Evolutionary conservation across 2,113 vertebrate genomes (phyloP).

Genomic region (Cichladusa arquata): DNA sequence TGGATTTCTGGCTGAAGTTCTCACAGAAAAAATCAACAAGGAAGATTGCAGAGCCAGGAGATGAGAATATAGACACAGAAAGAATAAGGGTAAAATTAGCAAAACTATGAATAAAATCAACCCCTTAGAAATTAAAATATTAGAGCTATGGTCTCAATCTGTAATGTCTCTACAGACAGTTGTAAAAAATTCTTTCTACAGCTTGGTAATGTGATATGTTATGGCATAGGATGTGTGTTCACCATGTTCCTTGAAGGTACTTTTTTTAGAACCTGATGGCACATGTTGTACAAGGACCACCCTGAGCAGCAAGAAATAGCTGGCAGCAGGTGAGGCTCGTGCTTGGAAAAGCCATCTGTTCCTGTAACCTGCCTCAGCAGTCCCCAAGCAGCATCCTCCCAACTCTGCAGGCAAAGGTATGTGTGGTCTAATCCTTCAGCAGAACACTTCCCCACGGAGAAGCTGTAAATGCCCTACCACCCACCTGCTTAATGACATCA

Average conservation of each 20-base stretch:
- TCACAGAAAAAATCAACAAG: neutral
- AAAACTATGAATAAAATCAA: neutral
- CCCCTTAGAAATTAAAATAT: neutral
- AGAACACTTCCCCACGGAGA: neutral
- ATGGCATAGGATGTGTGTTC: neutral
- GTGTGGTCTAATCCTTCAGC: neutral
- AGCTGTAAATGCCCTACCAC: neutral
- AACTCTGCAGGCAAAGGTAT: neutral
- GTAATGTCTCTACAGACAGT: neutral
- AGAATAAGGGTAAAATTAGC: neutral
- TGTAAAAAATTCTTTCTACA: neutral
- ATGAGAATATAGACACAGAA: neutral
- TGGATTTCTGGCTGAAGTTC: neutral
- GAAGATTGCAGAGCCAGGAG: neutral
- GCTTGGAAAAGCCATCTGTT: conserved; percentile 42
- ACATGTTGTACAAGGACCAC: conserved; percentile 18
- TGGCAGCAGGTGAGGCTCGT: conserved; percentile 46
- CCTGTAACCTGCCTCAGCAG: conserved; percentile 2
- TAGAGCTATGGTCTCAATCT: neutral
- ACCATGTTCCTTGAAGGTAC: neutral
- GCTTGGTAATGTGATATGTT: fast-evolving
- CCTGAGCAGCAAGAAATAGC: neutral
- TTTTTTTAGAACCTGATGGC: conserved; percentile 19
- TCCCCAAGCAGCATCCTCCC: neutral
- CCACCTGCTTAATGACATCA: neutral